Evolutionary conservation across 2,888 invertebrate genomes (phyloP).

Genomic region (Gandaritis pyraliata): DNA sequence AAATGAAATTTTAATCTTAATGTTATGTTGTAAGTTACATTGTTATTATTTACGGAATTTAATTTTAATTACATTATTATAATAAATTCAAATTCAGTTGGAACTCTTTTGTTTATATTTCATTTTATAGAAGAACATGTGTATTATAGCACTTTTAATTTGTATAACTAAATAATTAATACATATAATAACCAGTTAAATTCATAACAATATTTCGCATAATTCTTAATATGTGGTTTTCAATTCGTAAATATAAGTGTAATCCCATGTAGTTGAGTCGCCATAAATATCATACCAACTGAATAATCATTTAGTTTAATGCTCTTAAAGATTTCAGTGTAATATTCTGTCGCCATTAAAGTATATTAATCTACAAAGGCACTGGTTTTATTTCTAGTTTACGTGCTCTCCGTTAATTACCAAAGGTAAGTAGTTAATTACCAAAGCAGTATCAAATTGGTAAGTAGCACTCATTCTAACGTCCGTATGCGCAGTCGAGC

Average conservation of each 20-base stretch:
- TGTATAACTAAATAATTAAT: too few relatives aligned
- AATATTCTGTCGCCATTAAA: constrained; percentile 78
- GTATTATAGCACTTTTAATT: too few relatives aligned
- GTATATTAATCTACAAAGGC: constrained; percentile 61
- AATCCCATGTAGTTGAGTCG: constrained; percentile 67
- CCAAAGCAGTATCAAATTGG: too few relatives aligned
- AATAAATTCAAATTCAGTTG: constrained; percentile 3
- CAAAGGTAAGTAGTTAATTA: too few relatives aligned
- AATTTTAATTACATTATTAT: constrained; percentile 6
- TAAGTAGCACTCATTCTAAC: too few relatives aligned
- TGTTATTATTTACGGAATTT: constrained; percentile 23
- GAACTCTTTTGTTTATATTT: neutral
- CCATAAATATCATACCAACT: constrained; percentile 69
- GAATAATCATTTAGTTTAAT: constrained; percentile 64
- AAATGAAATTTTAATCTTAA: constrained; percentile 41
- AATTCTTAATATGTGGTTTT: constrained; percentile 59
- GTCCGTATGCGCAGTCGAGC: too few relatives aligned
- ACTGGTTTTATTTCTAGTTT: constrained; percentile 33
- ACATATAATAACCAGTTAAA: too few relatives aligned
- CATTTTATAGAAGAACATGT: too few relatives aligned
- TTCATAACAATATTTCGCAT: neutral
- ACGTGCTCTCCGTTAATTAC: neutral
- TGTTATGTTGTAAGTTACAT: constrained; percentile 58
- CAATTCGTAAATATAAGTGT: constrained; percentile 68
- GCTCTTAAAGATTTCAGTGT: constrained; percentile 74